Conservation (phyloP, 2,797 vertebrate species). For the Spinus olivaceus region DNA sequence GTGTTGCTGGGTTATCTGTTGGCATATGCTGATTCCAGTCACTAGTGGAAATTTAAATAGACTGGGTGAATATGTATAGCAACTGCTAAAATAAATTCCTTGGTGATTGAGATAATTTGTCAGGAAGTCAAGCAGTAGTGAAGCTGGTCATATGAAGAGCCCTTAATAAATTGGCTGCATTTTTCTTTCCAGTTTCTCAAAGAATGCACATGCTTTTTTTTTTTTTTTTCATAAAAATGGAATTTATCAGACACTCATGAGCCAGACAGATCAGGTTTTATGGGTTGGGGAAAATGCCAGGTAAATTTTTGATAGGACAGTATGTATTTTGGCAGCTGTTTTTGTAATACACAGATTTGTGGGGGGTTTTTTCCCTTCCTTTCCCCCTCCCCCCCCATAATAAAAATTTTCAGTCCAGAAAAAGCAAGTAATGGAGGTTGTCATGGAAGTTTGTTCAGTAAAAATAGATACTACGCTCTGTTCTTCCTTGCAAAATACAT, state of each 20-base stretch:
- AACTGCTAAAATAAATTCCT: background rate
- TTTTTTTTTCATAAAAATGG: background rate
- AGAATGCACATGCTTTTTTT: background rate
- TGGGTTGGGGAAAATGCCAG: background rate
- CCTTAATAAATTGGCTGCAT: background rate
- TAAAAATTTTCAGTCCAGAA: background rate
- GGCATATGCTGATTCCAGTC: background rate
- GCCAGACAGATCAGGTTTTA: background rate
- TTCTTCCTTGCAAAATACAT: background rate
- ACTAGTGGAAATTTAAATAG: background rate
- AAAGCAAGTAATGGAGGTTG: background rate
- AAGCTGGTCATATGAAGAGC: background rate
- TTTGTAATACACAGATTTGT: background rate
- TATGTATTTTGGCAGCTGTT: background rate
- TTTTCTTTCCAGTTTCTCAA: background rate
- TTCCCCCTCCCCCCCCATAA: background rate
- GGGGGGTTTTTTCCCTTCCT: fast-evolving
- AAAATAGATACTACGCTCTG: background rate
- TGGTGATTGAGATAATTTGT: background rate
- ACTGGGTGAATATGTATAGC: background rate
- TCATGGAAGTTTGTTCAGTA: background rate
- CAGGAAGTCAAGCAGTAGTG: background rate
- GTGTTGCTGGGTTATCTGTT: background rate
- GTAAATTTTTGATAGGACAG: background rate
- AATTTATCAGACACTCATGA: background rate